Percentiles rank a stretch among this genome's conserved stretches.
Evolutionary conservation across 2,797 vertebrate species (phyloP).

Genomic region (Lacerta viridis): DNA sequence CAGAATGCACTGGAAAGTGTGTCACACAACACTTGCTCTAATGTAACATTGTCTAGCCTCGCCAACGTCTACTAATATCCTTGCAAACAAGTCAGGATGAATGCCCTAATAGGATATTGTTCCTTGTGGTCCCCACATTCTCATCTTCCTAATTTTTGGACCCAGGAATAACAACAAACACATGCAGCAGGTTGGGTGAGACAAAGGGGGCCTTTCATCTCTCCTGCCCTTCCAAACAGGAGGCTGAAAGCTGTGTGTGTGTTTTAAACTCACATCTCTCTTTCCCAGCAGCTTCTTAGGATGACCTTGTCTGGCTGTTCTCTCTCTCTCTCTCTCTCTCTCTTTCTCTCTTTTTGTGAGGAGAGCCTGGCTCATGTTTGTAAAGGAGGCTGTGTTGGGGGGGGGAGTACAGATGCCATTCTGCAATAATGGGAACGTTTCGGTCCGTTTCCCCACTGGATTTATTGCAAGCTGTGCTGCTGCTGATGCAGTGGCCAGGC

Average conservation of each 20-base stretch:
- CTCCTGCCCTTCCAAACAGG: background rate
- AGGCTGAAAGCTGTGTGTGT: background rate
- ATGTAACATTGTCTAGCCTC: no score
- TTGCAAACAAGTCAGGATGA: no score
- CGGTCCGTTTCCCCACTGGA: constrained; percentile 22
- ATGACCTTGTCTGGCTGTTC: constrained; percentile 8
- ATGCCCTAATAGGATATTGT: background rate
- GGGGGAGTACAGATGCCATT: background rate
- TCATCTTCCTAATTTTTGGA: background rate
- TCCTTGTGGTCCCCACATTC: background rate
- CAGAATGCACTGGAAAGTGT: no score
- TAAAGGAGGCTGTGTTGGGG: background rate
- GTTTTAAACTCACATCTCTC: background rate
- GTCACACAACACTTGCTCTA: no score
- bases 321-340: background rate
- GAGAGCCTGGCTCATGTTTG: background rate
- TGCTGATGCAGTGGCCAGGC: constrained; percentile 8
- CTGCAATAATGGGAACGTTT: constrained; percentile 23
- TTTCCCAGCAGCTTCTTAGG: background rate
- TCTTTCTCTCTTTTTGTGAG: background rate
- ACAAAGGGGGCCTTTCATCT: no score
- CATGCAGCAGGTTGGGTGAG: background rate
- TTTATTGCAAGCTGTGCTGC: constrained; percentile 7
- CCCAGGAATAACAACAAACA: background rate
- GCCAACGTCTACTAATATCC: no score